phyloP scores from a whole-genome alignment of 2,113 vertebrate species.

The Mus musculus region DNA sequence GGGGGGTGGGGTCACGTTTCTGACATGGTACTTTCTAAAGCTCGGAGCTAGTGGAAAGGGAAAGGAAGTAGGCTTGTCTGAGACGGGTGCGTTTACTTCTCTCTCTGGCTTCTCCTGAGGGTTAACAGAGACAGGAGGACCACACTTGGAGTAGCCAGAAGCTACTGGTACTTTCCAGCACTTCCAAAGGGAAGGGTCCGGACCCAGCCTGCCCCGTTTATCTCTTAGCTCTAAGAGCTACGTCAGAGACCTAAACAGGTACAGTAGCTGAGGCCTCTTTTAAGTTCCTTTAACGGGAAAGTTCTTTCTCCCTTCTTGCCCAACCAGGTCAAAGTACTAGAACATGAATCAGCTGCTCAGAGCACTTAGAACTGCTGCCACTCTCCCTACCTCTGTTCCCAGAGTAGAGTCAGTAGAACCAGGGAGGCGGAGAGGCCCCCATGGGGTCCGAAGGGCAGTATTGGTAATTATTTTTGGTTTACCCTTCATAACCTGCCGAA shows the following conservation, averaged over 20 bases:
- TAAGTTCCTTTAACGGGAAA: constrained; percentile 27
- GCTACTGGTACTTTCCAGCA: constrained; percentile 68
- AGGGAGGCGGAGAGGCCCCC: constrained; percentile 67
- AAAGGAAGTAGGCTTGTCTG: constrained; percentile 75
- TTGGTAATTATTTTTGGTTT: constrained; percentile 44
- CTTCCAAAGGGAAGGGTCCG: constrained; percentile 41
- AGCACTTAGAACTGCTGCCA: constrained; percentile 81
- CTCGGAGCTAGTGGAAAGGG: constrained; percentile 79
- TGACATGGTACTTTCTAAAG: constrained; percentile 86
- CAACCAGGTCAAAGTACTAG: constrained; percentile 48
- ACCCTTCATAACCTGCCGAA: constrained; percentile 79
- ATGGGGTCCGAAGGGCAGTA: constrained; percentile 72
- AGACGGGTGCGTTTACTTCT: constrained; percentile 83
- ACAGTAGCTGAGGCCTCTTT: constrained; percentile 17
- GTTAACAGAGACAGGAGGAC: constrained; percentile 49
- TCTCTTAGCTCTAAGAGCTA: constrained; percentile 72
- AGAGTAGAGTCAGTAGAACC: constrained; percentile 32
- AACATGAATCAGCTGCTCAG: constrained; percentile 62
- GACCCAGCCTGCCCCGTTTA: background rate
- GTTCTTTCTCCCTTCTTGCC: constrained; percentile 57
- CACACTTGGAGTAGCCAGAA: constrained; percentile 37
- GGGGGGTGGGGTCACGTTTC: constrained; percentile 48
- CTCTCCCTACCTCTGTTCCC: constrained; percentile 52
- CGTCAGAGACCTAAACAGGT: constrained; percentile 37
- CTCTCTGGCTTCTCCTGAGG: constrained; percentile 79